Evolutionary conservation across 2,113 vertebrate genomes (phyloP).

Genomic region (Xenotilapia longispinis): DNA sequence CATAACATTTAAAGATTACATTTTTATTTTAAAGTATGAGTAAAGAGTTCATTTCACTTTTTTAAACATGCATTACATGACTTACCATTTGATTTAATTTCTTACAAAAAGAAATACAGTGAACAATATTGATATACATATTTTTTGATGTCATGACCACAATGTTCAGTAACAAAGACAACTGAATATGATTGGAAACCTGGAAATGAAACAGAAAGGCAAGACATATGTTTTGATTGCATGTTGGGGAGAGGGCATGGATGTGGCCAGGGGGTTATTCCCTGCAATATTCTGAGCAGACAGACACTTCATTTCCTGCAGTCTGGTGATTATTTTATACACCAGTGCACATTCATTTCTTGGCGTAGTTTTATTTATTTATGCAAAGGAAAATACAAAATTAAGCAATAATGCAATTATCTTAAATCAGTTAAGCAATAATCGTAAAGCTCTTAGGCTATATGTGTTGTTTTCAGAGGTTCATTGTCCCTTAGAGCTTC

Average conservation of each 20-base stretch:
- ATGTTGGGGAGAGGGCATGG: too few relatives aligned
- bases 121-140: background rate
- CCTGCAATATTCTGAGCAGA: too few relatives aligned
- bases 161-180: background rate
- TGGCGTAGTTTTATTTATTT: background rate
- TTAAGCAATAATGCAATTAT: background rate
- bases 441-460: background rate
- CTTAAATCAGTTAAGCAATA: background rate
- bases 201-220: background rate
- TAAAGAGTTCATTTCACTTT: background rate
- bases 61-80: background rate
- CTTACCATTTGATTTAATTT: background rate
- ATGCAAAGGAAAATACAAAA: background rate
- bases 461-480: background rate
- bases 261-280: too few relatives aligned
- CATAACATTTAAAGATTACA: background rate
- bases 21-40: background rate
- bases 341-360: background rate
- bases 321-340: background rate
- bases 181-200: background rate
- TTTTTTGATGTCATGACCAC: background rate
- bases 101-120: background rate
- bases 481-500: background rate
- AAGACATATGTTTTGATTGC: background rate
- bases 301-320: background rate